A percentile compares a stretch with the other conserved stretches of the same genome.
Conservation (phyloP, 1,140 invertebrate genomes). For the Limonius californicus region DNA sequence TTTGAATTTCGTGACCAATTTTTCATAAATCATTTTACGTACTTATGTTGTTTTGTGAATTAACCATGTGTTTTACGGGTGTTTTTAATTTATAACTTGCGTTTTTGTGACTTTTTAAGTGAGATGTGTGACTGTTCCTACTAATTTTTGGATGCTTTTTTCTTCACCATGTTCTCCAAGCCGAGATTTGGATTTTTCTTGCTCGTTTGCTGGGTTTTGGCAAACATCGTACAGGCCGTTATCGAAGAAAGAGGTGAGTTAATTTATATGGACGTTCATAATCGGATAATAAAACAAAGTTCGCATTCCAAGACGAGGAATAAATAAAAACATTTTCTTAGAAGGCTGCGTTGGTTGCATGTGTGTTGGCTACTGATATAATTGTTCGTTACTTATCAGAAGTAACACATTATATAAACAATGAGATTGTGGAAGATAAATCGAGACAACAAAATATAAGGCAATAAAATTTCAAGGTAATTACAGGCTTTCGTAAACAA, state of each 20-base stretch:
- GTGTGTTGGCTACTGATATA: background rate
- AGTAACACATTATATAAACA: background rate
- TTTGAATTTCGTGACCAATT: background rate
- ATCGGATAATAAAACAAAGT: background rate
- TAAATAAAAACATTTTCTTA: no score
- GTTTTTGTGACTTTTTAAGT: background rate
- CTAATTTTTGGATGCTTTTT: background rate
- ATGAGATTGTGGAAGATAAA: no score
- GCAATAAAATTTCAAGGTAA: no score
- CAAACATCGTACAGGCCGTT: background rate
- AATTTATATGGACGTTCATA: background rate
- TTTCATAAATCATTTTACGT: background rate
- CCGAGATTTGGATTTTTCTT: background rate
- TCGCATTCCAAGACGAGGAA: no score
- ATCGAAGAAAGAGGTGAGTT: constrained; percentile 7
- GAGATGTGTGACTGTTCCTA: background rate
- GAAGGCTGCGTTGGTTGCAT: no score
- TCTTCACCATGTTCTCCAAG: background rate
- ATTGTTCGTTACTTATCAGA: background rate
- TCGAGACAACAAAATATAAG: no score
- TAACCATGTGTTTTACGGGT: background rate
- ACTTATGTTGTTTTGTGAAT: background rate
- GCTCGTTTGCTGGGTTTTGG: background rate
- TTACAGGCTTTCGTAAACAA: no score
- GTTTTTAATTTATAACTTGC: background rate